These are phyloP conservation scores for Brachycybe producta DNA, from an alignment of 2,888 invertebrate species.

Conservation along the genomic window DNA sequence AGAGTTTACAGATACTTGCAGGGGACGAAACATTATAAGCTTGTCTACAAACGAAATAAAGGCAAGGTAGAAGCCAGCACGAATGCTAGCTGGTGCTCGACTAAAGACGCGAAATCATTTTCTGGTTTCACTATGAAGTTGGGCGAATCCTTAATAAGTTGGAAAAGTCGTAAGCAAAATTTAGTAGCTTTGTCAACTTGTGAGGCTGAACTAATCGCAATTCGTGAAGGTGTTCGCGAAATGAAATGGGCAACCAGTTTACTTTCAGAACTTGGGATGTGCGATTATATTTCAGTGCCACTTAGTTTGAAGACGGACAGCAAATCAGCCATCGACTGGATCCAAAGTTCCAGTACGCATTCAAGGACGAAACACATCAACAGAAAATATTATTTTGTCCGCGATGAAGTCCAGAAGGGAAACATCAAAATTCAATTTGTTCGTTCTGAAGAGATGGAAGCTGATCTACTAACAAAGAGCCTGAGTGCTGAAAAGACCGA, in stretches of 20 bases:
- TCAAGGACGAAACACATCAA: slow-evolving; percentile 12
- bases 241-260: background rate
- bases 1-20: background rate
- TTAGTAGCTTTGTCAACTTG: slow-evolving; percentile 5
- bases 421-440: too few relatives aligned
- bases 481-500: too few relatives aligned
- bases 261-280: background rate
- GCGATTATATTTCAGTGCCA: background rate
- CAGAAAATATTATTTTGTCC: background rate
- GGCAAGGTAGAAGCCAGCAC: background rate
- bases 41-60: background rate
- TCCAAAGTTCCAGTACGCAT: background rate
- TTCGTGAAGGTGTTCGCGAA: background rate
- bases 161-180: slow-evolving; percentile 5
- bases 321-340: background rate
- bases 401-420: too few relatives aligned
- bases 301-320: background rate
- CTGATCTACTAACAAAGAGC: background rate
- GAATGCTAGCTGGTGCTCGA: slow-evolving; percentile 3
- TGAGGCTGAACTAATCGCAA: slow-evolving; percentile 3
- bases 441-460: background rate
- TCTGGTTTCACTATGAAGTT: background rate
- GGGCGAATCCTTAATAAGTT: background rate
- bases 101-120: slow-evolving; percentile 7
- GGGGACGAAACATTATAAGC: background rate